phyloP scores from a whole-genome alignment of 2,888 invertebrate genomes.

The Anagyrus pseudococci region DNA sequence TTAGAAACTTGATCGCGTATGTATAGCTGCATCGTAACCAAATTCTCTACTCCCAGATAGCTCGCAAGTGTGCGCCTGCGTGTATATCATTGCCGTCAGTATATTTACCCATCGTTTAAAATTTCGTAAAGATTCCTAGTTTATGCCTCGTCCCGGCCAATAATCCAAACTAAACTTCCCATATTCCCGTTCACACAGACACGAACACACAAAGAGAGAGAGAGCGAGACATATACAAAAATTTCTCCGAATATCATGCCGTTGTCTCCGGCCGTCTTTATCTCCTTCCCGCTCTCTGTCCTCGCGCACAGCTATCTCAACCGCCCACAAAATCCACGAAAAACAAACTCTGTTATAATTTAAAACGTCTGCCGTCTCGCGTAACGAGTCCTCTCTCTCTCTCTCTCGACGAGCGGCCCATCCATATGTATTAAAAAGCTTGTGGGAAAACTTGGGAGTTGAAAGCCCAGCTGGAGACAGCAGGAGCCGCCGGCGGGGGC shows the following conservation, averaged over 20 bases:
- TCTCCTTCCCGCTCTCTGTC: too few species aligned
- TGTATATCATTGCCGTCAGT: too few species aligned
- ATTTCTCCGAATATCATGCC: too few species aligned
- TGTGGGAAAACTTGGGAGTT: slow-evolving; percentile 32
- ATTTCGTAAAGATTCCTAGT: background rate
- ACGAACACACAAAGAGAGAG: background rate
- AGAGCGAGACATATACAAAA: background rate
- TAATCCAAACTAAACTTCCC: too few species aligned
- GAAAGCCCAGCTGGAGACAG: slow-evolving; percentile 35
- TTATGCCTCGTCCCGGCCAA: background rate
- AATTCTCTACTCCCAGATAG: too few species aligned
- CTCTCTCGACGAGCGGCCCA: background rate
- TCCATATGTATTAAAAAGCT: background rate
- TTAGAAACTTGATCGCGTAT: too few species aligned
- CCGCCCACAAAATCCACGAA: slow-evolving; percentile 27
- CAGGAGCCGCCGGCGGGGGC: background rate
- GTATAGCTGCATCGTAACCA: too few species aligned
- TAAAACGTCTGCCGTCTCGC: too few species aligned
- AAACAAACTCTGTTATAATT: slow-evolving; percentile 36
- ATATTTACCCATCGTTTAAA: too few species aligned
- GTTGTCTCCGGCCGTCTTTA: too few species aligned
- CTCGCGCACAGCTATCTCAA: slow-evolving; percentile 22
- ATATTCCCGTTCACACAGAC: background rate
- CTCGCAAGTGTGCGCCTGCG: too few species aligned
- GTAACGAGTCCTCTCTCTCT: too few species aligned